These are phyloP conservation scores for Lepus oiostolus DNA, from an alignment of 2,797 vertebrate genomes.

Conservation along the genomic window DNA sequence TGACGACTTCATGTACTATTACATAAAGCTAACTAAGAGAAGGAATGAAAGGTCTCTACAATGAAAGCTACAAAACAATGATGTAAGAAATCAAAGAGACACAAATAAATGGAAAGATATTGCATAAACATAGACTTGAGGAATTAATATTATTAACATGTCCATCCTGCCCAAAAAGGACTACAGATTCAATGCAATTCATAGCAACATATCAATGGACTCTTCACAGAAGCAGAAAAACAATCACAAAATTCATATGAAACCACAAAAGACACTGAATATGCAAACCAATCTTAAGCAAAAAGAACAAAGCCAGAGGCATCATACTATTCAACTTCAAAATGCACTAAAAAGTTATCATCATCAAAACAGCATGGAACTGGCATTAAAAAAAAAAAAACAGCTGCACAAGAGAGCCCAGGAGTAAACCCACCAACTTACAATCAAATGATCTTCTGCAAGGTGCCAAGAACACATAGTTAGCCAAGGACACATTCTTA, in stretches of 20 bases:
- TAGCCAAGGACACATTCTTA: not conserved
- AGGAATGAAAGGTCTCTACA: not conserved
- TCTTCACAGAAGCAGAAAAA: not conserved
- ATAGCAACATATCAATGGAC: not conserved
- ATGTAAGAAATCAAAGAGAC: not conserved
- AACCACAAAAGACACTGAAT: not conserved
- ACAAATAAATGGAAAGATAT: not conserved
- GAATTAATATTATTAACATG: not conserved
- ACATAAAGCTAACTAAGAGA: not conserved
- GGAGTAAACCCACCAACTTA: not conserved
- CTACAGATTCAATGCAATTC: not conserved
- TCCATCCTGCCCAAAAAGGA: not conserved
- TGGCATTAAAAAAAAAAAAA: not conserved
- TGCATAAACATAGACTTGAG: not conserved
- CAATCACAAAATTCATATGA: not conserved
- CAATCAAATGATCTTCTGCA: too few species aligned
- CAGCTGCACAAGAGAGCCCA: not conserved
- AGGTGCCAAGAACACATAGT: not conserved
- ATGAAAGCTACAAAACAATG: not conserved
- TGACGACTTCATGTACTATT: not conserved
- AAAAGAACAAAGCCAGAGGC: not conserved
- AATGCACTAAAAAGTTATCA: not conserved
- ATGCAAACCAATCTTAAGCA: not conserved
- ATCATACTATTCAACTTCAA: not conserved
- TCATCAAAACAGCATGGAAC: not conserved